Base-by-base conservation (phyloP, 2,113 vertebrate species). In the Tragelaphus imberbis region DNA sequence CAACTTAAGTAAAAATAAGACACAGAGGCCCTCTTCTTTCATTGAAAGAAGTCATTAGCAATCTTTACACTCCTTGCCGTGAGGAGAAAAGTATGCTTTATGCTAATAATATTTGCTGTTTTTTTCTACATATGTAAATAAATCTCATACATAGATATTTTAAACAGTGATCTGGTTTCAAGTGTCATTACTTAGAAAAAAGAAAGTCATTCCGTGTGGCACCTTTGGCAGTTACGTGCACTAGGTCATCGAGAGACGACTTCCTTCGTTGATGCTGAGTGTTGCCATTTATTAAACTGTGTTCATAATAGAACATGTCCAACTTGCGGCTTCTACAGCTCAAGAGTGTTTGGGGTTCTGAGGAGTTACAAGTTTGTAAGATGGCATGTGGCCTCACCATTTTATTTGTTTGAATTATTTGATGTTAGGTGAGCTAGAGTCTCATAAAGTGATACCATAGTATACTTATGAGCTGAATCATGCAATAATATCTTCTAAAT, bases 341-440 rank as follows among this genome's bases (percentile, higher is more conserved):
- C 33, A 90, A 21, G 36, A 58, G n/a, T 92, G 1, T 84, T 77
- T 51, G 40, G 25, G 40, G 47, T 15, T 47, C 25, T 16, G 27
- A 95, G 86, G 59, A 86, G 28, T 25, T 89, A 40, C n/a, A 17
- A 55, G 33, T 75, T 53, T 5, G 4, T 7, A 25, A 47, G 68
- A 21, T 53, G n/a, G 40, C 71, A 30, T 10, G 19, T 14, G 49
- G 59, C 36, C 44, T 92, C 14, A 30, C 36, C 55, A n/a, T 75
- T 91, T 55, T 55, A 28, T 92, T 96, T 58, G 40, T 94, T 95
- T 85, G 71, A 36, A 79, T 96, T 68, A 30, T 89, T 71, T 90
- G 58, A 7, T 88, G 10, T 63, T 80, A 96, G 56, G 68, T 8
- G 44, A 88, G 7, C 28, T n/a, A 28, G 11, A 55, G 59, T 49